Conservation (phyloP, 2,888 invertebrate species). For the Sipha maydis region DNA sequence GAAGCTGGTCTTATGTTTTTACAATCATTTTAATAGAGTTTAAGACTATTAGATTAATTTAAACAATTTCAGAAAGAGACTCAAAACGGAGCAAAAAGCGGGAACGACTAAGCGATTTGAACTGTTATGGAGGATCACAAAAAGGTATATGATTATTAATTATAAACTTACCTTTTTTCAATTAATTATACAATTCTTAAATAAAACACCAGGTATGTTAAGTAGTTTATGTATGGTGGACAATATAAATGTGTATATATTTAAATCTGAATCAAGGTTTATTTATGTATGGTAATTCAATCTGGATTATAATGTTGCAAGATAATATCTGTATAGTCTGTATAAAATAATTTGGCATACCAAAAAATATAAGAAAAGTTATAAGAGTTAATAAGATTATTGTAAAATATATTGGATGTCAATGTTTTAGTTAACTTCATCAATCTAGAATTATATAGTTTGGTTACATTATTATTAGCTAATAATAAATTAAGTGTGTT, state of each 20-base stretch:
- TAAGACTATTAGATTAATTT: conserved; percentile 60
- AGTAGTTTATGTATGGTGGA: conserved; percentile 15
- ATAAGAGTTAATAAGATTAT: neutral
- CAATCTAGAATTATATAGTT: neutral
- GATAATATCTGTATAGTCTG: conserved; percentile 22
- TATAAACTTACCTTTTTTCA: conserved; percentile 15
- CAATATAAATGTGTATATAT: neutral
- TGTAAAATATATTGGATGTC: neutral
- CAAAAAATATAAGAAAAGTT: neutral
- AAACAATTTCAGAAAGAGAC: conserved; percentile 58
- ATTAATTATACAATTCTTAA: conserved; percentile 24
- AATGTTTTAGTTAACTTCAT: neutral
- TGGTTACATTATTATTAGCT: neutral
- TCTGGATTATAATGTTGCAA: conserved; percentile 4
- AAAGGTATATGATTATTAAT: conserved; percentile 68
- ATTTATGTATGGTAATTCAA: neutral
- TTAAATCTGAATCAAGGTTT: neutral
- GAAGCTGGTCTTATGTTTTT: conserved; percentile 12
- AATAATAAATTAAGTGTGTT: neutral
- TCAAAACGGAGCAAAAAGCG: conserved; percentile 58
- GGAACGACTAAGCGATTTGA: conserved; percentile 74
- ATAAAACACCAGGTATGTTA: conserved; percentile 15
- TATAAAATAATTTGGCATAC: neutral
- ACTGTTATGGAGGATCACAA: conserved; percentile 72
- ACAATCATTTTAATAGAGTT: conserved; percentile 23